Conservation (phyloP, 2,888 invertebrate genomes). For the Monopis laevigella region DNA sequence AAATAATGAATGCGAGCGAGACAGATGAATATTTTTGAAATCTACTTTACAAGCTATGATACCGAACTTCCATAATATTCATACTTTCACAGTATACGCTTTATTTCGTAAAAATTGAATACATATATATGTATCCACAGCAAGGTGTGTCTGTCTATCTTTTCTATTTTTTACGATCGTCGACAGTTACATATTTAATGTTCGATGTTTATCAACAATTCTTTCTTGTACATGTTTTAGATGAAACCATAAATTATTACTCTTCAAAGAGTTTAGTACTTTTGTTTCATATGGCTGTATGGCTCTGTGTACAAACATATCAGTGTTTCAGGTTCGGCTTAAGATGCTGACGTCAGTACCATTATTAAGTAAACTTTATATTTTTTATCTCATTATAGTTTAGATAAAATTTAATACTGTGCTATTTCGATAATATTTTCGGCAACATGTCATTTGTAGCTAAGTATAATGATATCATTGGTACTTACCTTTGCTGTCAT, state of each 20-base stretch:
- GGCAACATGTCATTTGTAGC: constrained; percentile 1
- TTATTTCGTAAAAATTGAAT: constrained; percentile 53
- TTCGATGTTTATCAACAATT: constrained; percentile 67
- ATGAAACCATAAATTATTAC: constrained; percentile 61
- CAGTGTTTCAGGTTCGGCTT: constrained; percentile 22
- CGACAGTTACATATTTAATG: constrained; percentile 67
- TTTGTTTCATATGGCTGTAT: constrained; percentile 23
- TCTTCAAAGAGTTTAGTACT: constrained; percentile 63
- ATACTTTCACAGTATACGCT: no score
- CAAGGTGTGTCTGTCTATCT: constrained; percentile 38
- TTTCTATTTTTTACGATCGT: constrained; percentile 60
- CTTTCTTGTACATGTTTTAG: constrained; percentile 66
- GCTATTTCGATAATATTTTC: constrained; percentile 29
- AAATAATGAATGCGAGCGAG: no score
- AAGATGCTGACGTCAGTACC: constrained; percentile 40
- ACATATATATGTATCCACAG: constrained; percentile 49
- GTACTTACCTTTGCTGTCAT: not conserved
- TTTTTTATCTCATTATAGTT: constrained; percentile 8
- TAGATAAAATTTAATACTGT: constrained; percentile 8
- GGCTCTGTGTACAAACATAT: constrained; percentile 5
- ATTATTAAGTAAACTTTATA: constrained; percentile 38
- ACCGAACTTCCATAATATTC: no score
- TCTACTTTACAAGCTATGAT: no score
- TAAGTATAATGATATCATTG: constrained; percentile 38
- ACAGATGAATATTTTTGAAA: no score